phyloP scores from a whole-genome alignment of 2,888 invertebrate species.

The Caenorhabditis sp. region DNA sequence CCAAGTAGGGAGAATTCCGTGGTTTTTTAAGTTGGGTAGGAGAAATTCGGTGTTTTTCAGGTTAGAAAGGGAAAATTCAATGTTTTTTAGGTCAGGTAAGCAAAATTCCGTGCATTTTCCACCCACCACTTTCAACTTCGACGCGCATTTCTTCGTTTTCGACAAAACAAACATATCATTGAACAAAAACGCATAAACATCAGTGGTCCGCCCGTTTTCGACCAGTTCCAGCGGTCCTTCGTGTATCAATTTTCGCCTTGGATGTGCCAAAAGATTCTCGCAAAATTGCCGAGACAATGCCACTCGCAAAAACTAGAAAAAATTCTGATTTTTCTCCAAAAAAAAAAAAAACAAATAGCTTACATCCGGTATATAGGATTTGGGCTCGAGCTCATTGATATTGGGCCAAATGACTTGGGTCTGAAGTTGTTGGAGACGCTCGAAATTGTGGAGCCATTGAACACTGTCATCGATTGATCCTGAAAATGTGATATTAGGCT shows the following conservation, averaged over 20 bases:
- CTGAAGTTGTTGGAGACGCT: slow-evolving; percentile 77
- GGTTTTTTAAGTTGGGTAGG: no score
- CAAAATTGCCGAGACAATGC: slow-evolving; percentile 77
- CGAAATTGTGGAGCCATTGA: slow-evolving; percentile 78
- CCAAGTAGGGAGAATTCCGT: no score
- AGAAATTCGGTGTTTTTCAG: no score
- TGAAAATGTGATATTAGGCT: no score
- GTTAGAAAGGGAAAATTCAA: no score
- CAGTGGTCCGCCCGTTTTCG: slow-evolving; percentile 76
- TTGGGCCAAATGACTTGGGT: slow-evolving; percentile 77
- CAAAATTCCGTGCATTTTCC: no score
- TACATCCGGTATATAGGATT: slow-evolving; percentile 68
- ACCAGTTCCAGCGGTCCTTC: slow-evolving; percentile 74
- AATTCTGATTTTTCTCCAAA: background rate
- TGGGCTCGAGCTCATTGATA: slow-evolving; percentile 76
- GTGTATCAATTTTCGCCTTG: slow-evolving; percentile 73
- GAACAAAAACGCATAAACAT: slow-evolving; percentile 77
- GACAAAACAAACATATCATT: slow-evolving; percentile 78
- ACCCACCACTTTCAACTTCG: slow-evolving; percentile 58
- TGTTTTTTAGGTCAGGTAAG: no score
- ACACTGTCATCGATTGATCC: slow-evolving; percentile 78
- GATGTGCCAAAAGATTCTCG: slow-evolving; percentile 76
- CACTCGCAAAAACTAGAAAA: slow-evolving; percentile 75
- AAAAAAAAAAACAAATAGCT: background rate
- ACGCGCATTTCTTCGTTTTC: slow-evolving; percentile 74